Conservation (phyloP, 2,113 vertebrate genomes). For the Pithys albifrons region DNA sequence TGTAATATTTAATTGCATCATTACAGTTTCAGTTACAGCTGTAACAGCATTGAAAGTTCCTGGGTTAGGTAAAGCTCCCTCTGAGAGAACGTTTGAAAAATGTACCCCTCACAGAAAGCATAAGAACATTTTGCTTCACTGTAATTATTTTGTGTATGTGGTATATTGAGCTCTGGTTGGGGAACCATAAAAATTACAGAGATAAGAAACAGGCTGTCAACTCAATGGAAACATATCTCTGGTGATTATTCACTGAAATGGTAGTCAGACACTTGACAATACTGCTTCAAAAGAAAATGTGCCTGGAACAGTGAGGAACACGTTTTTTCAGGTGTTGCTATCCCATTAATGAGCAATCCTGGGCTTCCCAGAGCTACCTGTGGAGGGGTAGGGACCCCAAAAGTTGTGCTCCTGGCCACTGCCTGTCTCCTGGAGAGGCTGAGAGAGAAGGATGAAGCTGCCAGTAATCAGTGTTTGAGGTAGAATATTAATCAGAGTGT, state of each 20-base stretch:
- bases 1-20: conserved; percentile 45
- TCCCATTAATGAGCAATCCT: not conserved
- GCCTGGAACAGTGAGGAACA: not conserved
- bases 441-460: not conserved
- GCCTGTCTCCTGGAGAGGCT: not conserved
- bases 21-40: conserved; percentile 11
- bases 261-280: not conserved
- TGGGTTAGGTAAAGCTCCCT: conserved; percentile 18
- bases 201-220: not conserved
- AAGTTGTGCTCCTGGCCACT: not conserved
- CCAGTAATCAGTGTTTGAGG: not conserved
- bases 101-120: not conserved
- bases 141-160: conserved; percentile 35
- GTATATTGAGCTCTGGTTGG: not conserved
- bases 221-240: not conserved
- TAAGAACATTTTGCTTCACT: not conserved
- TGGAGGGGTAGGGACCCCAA: not conserved
- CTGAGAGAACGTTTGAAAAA: not conserved
- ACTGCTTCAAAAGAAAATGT: not conserved
- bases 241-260: conserved; percentile 55
- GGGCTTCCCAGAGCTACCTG: not conserved
- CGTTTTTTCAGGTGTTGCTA: not conserved
- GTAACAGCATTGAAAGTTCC: not conserved
- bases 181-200: conserved; percentile 50
- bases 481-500: not conserved